Percentiles rank a stretch among this genome's conserved stretches.
Conservation (phyloP, 2,888 invertebrate genomes). For the Hirudinaria manillensis region DNA sequence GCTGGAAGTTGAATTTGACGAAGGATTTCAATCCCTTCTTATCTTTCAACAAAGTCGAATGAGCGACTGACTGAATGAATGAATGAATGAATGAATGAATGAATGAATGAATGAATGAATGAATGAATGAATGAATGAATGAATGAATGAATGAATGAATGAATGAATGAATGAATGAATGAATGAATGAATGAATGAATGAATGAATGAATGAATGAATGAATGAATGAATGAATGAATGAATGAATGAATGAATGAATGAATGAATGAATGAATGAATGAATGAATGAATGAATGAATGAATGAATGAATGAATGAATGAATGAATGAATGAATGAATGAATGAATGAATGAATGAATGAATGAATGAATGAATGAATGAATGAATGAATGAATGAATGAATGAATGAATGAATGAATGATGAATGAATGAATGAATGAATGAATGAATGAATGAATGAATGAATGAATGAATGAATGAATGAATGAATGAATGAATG, state of each 20-base stretch:
- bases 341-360: too few species aligned
- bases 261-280: neutral
- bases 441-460: neutral
- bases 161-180: neutral
- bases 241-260: neutral
- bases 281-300: too few species aligned
- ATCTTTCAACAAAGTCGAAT: too few species aligned
- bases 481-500: neutral
- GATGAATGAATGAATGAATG: neutral
- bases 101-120: too few species aligned
- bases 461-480: neutral
- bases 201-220: neutral
- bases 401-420: neutral
- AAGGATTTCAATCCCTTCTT: too few species aligned
- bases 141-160: neutral
- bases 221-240: neutral
- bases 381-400: neutral
- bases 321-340: too few species aligned
- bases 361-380: neutral
- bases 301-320: too few species aligned
- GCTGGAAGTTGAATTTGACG: too few species aligned
- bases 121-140: too few species aligned
- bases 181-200: constrained; percentile 5
- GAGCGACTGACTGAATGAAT: too few species aligned
- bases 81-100: too few species aligned